Conservation (phyloP, 2,888 invertebrate species). For the Scaeva pyrastri region DNA sequence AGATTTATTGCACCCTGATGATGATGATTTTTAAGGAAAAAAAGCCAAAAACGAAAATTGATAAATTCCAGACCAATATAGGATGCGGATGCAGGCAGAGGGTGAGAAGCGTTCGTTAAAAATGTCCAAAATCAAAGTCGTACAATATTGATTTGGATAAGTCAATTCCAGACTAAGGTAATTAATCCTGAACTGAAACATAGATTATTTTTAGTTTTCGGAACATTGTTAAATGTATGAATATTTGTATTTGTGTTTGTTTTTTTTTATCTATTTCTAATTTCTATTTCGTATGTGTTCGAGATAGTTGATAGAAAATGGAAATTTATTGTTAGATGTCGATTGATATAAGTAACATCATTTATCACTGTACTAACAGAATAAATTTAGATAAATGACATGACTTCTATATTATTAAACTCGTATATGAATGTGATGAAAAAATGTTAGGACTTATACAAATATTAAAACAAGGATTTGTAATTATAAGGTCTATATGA, state of each 20-base stretch:
- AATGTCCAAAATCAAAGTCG: conserved; percentile 1
- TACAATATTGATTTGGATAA: conserved; percentile 1
- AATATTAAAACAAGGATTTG: too few relatives aligned
- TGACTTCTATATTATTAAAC: background rate
- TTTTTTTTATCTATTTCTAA: background rate
- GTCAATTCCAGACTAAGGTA: conserved; percentile 1
- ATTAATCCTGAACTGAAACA: conserved; percentile 10
- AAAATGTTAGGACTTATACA: too few relatives aligned
- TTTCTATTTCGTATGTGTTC: conserved; percentile 4
- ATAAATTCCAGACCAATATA: conserved; percentile 4
- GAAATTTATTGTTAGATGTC: conserved; percentile 18
- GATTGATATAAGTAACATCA: background rate
- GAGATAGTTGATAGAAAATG: conserved; percentile 1
- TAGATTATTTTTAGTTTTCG: background rate
- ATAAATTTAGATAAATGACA: background rate
- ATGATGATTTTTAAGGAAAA: conserved; percentile 10
- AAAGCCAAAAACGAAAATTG: background rate
- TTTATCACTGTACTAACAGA: conserved; percentile 3
- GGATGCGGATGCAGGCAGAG: background rate
- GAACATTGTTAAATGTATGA: background rate
- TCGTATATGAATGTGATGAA: background rate
- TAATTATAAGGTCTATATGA: too few relatives aligned
- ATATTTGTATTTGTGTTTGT: background rate
- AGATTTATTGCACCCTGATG: conserved; percentile 20
- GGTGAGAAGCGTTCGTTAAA: background rate